Conservation (phyloP, 2,888 invertebrate species). For the Rapana venosa region DNA sequence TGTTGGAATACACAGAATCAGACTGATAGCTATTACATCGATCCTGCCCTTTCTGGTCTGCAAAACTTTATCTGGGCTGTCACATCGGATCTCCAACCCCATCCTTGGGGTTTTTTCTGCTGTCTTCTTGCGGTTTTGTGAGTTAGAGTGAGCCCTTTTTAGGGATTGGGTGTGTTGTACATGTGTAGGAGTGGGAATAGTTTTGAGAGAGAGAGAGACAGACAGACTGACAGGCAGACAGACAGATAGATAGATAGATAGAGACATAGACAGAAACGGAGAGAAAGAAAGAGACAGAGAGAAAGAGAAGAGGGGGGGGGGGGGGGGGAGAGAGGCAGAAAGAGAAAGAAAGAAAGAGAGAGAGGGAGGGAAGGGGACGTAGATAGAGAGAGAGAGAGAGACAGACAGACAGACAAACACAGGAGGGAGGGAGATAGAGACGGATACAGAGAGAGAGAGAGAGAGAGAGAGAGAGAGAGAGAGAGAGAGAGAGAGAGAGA, state of each 20-base stretch:
- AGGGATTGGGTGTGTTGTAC: no score
- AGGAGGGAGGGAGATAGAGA: no score
- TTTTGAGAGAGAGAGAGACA: neutral
- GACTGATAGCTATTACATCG: neutral
- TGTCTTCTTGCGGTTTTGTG: neutral
- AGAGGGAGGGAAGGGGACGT: neutral
- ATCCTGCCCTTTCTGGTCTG: neutral
- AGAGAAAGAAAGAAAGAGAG: neutral
- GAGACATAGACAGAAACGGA: neutral
- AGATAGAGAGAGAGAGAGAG: no score
- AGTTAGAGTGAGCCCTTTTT: neutral
- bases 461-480: constrained; percentile 10
- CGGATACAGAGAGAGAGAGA: no score
- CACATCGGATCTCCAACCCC: neutral
- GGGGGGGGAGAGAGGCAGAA: neutral
- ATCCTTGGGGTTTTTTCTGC: no score
- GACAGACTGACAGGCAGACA: neutral
- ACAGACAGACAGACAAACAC: no score
- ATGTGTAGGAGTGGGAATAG: neutral
- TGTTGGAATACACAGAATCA: neutral
- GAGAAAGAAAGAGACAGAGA: neutral
- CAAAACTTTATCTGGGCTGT: constrained; percentile 1
- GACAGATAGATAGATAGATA: neutral
- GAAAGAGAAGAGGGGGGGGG: neutral
- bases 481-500: neutral